Evolutionary conservation across 1,140 invertebrate species (phyloP).

Genomic region (Anoplolepis gracilipes): DNA sequence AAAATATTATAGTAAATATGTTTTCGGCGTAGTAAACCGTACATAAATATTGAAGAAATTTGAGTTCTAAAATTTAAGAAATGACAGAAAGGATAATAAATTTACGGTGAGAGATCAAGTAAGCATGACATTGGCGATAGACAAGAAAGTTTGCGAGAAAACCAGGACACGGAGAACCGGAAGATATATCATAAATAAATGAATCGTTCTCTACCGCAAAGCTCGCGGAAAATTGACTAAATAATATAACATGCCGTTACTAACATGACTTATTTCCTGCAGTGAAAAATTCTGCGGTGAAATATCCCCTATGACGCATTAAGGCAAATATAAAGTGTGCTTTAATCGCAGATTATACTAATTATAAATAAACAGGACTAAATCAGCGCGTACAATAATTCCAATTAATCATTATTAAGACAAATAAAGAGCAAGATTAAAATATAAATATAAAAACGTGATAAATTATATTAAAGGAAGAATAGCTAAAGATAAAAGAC

Average conservation of each 20-base stretch:
- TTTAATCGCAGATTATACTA: conserved; percentile 15
- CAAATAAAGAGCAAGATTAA: not conserved
- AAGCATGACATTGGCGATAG: conserved; percentile 35
- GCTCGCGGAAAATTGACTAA: conserved; percentile 51
- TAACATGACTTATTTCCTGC: conserved; percentile 4
- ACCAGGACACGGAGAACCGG: conserved; percentile 7
- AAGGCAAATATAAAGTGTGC: conserved; percentile 1
- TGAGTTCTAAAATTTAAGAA: conserved; percentile 1
- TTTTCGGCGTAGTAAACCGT: too few species aligned
- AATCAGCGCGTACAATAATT: not conserved
- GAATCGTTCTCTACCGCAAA: conserved; percentile 34
- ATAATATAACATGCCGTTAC: conserved; percentile 41
- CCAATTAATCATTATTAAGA: not conserved
- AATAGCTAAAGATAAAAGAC: not conserved
- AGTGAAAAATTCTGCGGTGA: conserved; percentile 17
- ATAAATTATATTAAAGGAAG: not conserved
- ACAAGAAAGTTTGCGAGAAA: conserved; percentile 31
- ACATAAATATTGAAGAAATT: not conserved
- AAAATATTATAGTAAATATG: too few species aligned
- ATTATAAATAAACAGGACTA: not conserved
- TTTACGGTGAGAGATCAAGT: conserved; percentile 18
- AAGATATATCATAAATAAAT: conserved; percentile 54
- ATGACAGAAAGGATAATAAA: conserved; percentile 13
- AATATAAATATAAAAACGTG: not conserved
- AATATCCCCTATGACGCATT: conserved; percentile 24